Percentiles rank a stretch among this genome's conserved stretches.
phyloP scores from a whole-genome alignment of 92 coral and sea anemone genomes.

The Pocillopora grandis region DNA sequence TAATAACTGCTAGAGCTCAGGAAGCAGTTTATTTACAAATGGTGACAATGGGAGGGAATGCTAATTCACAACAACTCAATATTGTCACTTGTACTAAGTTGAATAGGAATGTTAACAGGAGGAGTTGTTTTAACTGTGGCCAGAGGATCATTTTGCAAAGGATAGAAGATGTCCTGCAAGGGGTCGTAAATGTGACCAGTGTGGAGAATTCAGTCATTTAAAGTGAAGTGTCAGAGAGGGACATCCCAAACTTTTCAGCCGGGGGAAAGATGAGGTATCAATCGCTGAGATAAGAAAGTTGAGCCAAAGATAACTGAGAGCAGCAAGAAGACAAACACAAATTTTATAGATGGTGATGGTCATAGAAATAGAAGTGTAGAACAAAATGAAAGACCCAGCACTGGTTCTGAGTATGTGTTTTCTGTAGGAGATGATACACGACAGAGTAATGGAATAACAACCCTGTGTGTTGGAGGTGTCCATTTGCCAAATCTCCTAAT shows the following conservation, averaged over 20 bases:
- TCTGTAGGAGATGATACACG: constrained; percentile 18
- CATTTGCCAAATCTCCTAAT: not conserved
- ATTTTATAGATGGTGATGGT: constrained; percentile 2
- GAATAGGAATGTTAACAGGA: constrained; percentile 1
- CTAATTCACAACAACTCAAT: constrained; percentile 8
- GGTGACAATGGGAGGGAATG: constrained; percentile 28
- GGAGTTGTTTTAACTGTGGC: constrained; percentile 24
- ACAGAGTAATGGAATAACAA: not conserved
- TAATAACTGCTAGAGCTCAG: constrained; percentile 36
- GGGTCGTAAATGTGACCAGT: constrained; percentile 8
- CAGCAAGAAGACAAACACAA: constrained; percentile 14
- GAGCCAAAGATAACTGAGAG: not conserved
- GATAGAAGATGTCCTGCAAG: constrained; percentile 20
- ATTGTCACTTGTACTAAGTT: not conserved
- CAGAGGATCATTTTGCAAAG: constrained; percentile 33
- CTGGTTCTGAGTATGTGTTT: constrained; percentile 20
- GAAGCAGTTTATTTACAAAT: constrained; percentile 37
- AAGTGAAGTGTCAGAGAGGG: constrained; percentile 15
- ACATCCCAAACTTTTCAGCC: not conserved
- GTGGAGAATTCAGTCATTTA: constrained; percentile 28
- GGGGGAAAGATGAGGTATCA: not conserved
- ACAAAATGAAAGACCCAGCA: not conserved
- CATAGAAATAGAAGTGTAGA: not conserved
- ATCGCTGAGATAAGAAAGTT: not conserved
- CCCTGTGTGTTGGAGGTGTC: no score